Base-by-base conservation (phyloP, 2,113 vertebrate species). In the Herpailurus yagouaroundi region DNA sequence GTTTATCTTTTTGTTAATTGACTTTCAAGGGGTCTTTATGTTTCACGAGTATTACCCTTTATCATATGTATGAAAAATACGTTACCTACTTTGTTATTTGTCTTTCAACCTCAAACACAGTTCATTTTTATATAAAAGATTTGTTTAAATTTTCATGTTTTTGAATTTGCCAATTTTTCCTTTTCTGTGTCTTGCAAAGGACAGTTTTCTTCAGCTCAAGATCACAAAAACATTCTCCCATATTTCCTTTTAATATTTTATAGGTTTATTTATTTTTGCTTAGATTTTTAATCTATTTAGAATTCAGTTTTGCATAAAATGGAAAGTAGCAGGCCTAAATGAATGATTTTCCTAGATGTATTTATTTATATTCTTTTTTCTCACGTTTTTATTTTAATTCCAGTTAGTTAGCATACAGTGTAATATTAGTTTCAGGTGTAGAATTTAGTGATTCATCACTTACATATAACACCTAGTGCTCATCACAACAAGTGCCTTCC, bases 261-360 rank as follows among this genome's bases (percentile, higher is more conserved):
- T 55, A 79, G 71, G 16, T 45, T 85, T 48, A 80, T 80, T 77
- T 57, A 57, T 48, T 52, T 50, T 52, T 45, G n/a, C 50, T 91
- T 91, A 91, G n/a, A 31, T 94, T 57, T 71, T 94, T 14, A 48
- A 83, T 50, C 10, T 73, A 68, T 8, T 85, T 33, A 84, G 38
- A 90, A 89, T 88, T 87, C 77, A 48, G n/a, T 52, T 89, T 69
- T 95, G 16, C 16, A 95, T n/a, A 89, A 83, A 92, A 89, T 79
- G 6, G 82, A 76, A 74, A 82, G 45, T 63, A 88, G 63, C 21
- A 77, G 36, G 27, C 50, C 63, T 97, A 89, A 86, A 73, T 91
- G 27, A 55, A 64, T 80, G 10, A 88, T 89, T 92, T 95, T 82
- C 68, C 4, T 38, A 88, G 87, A 82, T 82, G 15, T 55, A 94